phyloP scores from a whole-genome alignment of 2,797 vertebrate species.

The Sphenopsis melanotis region DNA sequence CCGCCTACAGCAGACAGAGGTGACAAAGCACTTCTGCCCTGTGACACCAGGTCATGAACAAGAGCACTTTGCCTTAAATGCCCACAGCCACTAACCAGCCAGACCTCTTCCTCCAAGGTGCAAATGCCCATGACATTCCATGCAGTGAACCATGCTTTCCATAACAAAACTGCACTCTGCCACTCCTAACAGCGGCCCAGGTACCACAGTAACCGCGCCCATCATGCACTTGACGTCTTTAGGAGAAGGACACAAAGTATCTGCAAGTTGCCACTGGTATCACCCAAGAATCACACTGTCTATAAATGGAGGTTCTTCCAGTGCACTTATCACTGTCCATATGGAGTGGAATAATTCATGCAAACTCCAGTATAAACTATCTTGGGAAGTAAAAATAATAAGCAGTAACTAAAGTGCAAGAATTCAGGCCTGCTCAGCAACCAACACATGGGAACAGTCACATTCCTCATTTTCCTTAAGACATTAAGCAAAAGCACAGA shows the following conservation, averaged over 20 bases:
- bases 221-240: rapidly evolving
- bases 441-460: neutral
- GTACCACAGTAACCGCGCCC: neutral
- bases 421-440: neutral
- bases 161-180: neutral
- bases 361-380: neutral
- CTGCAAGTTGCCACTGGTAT: neutral
- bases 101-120: neutral
- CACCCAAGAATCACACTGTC: neutral
- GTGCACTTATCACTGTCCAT: neutral
- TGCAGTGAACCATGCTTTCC: neutral
- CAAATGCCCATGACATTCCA: neutral
- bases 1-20: neutral
- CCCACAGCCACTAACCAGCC: neutral
- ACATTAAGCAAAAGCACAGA: neutral
- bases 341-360: neutral
- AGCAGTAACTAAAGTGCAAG: neutral
- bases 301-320: neutral
- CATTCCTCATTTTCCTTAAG: neutral
- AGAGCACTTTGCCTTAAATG: neutral
- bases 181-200: neutral
- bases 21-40: neutral
- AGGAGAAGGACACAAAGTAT: neutral
- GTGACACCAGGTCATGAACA: neutral
- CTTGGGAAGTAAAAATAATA: neutral